These are phyloP conservation scores for Sebastiscus tertius DNA, from an alignment of 2,797 vertebrate species.

Conservation along the genomic window DNA sequence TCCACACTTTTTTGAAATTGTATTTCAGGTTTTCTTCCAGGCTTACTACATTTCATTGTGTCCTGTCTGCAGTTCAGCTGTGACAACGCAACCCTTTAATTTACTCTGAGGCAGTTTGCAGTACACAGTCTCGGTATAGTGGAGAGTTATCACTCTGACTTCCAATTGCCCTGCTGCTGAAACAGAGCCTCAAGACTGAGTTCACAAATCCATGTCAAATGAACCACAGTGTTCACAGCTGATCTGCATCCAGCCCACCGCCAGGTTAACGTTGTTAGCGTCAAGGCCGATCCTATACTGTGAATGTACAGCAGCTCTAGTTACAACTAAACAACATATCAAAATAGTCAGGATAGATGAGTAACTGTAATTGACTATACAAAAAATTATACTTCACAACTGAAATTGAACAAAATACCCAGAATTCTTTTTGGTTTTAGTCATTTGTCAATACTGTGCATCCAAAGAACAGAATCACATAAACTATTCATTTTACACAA, in stretches of 20 bases:
- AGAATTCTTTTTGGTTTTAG: neutral
- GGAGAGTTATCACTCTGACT: slow-evolving; percentile 50
- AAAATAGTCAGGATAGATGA: neutral
- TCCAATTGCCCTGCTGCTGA: slow-evolving; percentile 38
- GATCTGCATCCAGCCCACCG: slow-evolving; percentile 35
- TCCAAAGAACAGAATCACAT: neutral
- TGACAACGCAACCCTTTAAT: slow-evolving; percentile 47
- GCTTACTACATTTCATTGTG: slow-evolving; percentile 17
- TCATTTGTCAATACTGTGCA: neutral
- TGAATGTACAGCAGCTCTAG: neutral
- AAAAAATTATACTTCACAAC: neutral
- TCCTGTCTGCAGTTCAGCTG: slow-evolving; percentile 39
- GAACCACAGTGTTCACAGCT: slow-evolving; percentile 36
- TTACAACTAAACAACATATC: neutral
- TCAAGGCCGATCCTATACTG: neutral
- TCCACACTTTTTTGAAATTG: slow-evolving; percentile 13
- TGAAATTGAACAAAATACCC: neutral
- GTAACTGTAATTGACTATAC: neutral
- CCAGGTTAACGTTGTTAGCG: slow-evolving; percentile 1
- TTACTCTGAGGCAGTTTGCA: slow-evolving; percentile 48
- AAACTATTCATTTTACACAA: neutral
- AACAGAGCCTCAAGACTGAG: slow-evolving; percentile 41
- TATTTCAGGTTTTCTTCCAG: slow-evolving; percentile 24
- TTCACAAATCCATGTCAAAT: slow-evolving; percentile 59
- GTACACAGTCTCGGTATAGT: slow-evolving; percentile 19